Percentiles rank a stretch among this genome's conserved stretches.
phyloP scores from a whole-genome alignment of 1,140 invertebrate species.

The Cyrtorhinus lividipennis region DNA sequence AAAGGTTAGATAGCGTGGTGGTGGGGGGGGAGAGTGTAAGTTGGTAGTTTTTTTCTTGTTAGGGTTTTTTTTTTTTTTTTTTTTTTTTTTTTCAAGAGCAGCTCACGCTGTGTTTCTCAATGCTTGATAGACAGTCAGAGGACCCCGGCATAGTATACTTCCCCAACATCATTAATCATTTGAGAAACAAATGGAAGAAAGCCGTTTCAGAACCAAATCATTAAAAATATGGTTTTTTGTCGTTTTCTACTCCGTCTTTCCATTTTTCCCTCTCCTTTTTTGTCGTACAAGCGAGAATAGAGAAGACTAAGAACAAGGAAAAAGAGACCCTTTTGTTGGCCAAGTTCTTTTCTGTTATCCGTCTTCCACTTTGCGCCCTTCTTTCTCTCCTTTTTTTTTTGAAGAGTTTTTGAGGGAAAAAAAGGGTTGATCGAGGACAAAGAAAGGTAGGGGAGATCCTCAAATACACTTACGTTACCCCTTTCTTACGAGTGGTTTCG shows the following conservation, averaged over 20 bases:
- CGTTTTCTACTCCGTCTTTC: not conserved
- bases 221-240: conserved; percentile 17
- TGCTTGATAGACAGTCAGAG: conserved; percentile 10
- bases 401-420: not conserved
- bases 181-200: conserved; percentile 18
- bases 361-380: not conserved
- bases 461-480: not conserved
- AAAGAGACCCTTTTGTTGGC: not conserved
- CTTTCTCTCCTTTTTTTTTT: not conserved
- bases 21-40: too few species aligned
- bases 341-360: not conserved
- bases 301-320: not conserved
- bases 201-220: conserved; percentile 15
- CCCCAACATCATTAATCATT: conserved; percentile 11
- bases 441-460: not conserved
- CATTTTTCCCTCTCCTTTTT: not conserved
- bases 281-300: not conserved
- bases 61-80: not conserved
- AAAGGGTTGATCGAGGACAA: not conserved
- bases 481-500: too few species aligned
- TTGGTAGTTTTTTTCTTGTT: not conserved
- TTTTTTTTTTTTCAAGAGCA: not conserved
- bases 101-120: conserved; percentile 12
- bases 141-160: not conserved
- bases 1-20: too few species aligned